These are phyloP conservation scores for Drosophila meridiana DNA, from an alignment of 2,888 invertebrate genomes.

Conservation along the genomic window DNA sequence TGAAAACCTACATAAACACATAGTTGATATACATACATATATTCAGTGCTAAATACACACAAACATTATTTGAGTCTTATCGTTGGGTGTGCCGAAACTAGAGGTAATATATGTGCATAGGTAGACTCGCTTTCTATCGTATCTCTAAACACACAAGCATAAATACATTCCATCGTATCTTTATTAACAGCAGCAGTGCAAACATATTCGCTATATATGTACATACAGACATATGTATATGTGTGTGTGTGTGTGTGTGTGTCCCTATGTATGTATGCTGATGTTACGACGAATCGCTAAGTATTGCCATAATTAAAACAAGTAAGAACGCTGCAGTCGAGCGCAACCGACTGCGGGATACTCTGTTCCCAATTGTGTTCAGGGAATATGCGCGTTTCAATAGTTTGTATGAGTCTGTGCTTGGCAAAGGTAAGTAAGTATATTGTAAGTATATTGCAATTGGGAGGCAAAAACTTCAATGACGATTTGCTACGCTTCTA, in stretches of 20 bases:
- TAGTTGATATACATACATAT: not conserved
- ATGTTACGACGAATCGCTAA: not conserved
- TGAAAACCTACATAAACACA: not conserved
- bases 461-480: no score
- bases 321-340: not conserved
- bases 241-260: not conserved
- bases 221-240: not conserved
- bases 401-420: no score
- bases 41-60: not conserved
- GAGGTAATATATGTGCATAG: not conserved
- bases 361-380: no score
- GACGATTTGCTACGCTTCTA: no score
- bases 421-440: no score
- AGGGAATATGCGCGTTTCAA: no score
- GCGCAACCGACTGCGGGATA: no score
- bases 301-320: not conserved
- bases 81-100: constrained; percentile 4
- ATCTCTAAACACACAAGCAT: not conserved
- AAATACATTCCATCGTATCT: constrained; percentile 10
- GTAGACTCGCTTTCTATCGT: not conserved
- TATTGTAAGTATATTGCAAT: no score
- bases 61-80: not conserved
- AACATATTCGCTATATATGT: not conserved
- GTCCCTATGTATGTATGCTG: not conserved
- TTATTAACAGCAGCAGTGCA: not conserved